phyloP scores from a whole-genome alignment of 1,140 invertebrate species.

The Lysiphlebus fabarum region DNA sequence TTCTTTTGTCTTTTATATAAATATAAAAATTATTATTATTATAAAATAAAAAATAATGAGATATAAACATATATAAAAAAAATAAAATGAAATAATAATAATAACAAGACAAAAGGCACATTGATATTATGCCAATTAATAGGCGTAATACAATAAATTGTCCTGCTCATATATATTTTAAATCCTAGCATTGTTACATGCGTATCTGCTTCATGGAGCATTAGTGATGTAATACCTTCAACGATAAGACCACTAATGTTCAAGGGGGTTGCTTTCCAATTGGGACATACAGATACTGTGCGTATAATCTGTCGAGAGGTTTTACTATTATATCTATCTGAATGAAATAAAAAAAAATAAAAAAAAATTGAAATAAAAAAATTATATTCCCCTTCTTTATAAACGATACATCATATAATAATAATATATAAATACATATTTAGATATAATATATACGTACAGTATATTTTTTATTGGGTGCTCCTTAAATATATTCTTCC shows the following conservation, averaged over 20 bases:
- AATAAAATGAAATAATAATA: too few relatives aligned
- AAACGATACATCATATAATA: constrained; percentile 18
- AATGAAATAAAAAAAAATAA: constrained; percentile 32
- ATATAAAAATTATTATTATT: too few relatives aligned
- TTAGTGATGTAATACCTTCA: constrained; percentile 28
- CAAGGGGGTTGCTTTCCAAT: constrained; percentile 35
- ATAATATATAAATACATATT: too few relatives aligned
- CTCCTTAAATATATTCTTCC: constrained; percentile 14
- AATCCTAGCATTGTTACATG: too few relatives aligned
- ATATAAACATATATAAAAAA: too few relatives aligned
- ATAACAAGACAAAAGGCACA: too few relatives aligned
- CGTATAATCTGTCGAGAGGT: constrained; percentile 44
- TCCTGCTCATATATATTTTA: background rate
- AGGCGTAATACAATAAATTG: background rate
- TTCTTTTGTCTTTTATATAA: constrained; percentile 2
- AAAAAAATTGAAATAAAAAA: constrained; percentile 26
- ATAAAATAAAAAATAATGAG: too few relatives aligned
- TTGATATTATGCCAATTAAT: background rate
- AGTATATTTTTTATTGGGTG: constrained; percentile 14
- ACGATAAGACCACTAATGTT: constrained; percentile 49
- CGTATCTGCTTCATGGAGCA: constrained; percentile 21
- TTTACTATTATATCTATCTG: constrained; percentile 37
- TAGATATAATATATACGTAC: background rate
- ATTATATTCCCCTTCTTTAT: constrained; percentile 5
- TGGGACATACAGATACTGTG: constrained; percentile 31